These are phyloP conservation scores for Mylabris sibirica DNA, from an alignment of 2,888 invertebrate species.

Conservation along the genomic window DNA sequence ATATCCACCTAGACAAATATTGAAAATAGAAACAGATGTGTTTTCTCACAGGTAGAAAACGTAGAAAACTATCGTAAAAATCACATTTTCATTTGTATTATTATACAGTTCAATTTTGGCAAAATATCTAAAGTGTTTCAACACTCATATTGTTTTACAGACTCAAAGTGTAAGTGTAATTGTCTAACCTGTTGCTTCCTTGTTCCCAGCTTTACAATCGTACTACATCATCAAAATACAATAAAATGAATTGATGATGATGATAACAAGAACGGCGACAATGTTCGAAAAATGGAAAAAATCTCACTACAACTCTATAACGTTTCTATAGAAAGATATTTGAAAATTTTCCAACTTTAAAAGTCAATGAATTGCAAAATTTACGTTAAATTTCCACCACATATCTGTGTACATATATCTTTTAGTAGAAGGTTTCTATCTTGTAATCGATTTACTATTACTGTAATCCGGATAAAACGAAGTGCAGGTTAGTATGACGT, in stretches of 20 bases:
- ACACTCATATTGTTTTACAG: not conserved
- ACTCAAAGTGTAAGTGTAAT: conserved; percentile 15
- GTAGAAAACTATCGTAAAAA: not conserved
- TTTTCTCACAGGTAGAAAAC: not conserved
- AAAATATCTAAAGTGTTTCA: not conserved
- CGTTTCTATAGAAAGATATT: not conserved
- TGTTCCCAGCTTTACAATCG: not conserved
- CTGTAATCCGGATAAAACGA: conserved; percentile 45
- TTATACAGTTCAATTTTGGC: not conserved
- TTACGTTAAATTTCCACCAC: not conserved
- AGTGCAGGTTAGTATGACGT: conserved; percentile 35
- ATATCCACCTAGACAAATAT: not conserved
- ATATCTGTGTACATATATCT: not conserved
- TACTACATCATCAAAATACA: conserved; percentile 5
- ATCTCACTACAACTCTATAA: not conserved
- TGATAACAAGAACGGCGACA: not conserved
- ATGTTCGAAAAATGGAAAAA: not conserved
- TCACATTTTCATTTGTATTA: not conserved
- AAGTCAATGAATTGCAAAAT: not conserved
- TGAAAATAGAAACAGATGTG: not conserved
- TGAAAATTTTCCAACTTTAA: not conserved
- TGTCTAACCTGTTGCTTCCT: conserved; percentile 17
- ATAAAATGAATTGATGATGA: conserved; percentile 4
- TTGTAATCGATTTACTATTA: conserved; percentile 40
- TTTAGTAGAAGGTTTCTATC: conserved; percentile 34